Conservation (phyloP, 2,113 vertebrate genomes). For the Solea solea region DNA sequence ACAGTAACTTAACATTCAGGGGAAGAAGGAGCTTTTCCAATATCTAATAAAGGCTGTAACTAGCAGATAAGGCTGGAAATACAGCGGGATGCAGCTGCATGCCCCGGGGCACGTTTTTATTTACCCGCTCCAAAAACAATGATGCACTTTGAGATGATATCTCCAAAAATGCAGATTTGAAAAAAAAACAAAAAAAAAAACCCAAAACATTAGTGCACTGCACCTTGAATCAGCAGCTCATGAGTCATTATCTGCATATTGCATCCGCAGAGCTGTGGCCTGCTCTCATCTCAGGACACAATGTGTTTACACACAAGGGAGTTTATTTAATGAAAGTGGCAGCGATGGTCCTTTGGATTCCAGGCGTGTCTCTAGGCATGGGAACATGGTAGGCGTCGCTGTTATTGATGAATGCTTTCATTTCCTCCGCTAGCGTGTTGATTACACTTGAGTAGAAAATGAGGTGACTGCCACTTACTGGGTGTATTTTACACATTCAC, state of each 20-base stretch:
- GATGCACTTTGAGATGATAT: constrained; percentile 60
- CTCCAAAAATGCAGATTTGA: constrained; percentile 40
- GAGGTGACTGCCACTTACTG: constrained; percentile 16
- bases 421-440: constrained; percentile 13
- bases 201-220: constrained; percentile 59
- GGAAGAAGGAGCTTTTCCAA: constrained; percentile 33
- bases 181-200: neutral
- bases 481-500: neutral
- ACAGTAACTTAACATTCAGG: constrained; percentile 51
- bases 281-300: constrained; percentile 44
- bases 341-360: constrained; percentile 47
- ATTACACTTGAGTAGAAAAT: constrained; percentile 27
- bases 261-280: constrained; percentile 45
- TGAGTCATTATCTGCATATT: constrained; percentile 64
- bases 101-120: constrained; percentile 54
- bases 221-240: constrained; percentile 72
- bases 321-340: constrained; percentile 47
- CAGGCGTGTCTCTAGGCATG: constrained; percentile 18
- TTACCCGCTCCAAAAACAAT: constrained; percentile 62
- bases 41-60: constrained; percentile 64
- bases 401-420: constrained; percentile 18
- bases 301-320: constrained; percentile 47
- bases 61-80: constrained; percentile 66
- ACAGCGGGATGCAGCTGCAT: constrained; percentile 30
- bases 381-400: constrained; percentile 17